Percentiles rank a stretch among this genome's conserved stretches.
phyloP scores from a whole-genome alignment of 2,113 vertebrate species.

The Phylloscopus trochiloides region DNA sequence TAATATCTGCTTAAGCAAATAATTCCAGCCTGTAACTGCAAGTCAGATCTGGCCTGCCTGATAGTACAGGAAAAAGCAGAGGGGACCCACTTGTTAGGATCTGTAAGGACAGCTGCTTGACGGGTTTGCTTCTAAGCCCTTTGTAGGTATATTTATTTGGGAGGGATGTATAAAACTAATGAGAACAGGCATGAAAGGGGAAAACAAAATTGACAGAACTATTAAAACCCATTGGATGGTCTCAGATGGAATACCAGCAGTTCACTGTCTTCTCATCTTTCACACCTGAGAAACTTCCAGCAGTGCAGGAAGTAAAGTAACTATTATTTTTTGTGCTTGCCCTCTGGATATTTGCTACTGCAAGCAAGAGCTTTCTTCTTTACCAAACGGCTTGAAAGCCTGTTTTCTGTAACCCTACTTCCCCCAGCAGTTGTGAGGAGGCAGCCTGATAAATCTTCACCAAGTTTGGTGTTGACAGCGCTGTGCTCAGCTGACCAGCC shows the following conservation, averaged over 20 bases:
- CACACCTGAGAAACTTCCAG: background rate
- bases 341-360: background rate
- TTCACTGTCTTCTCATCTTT: background rate
- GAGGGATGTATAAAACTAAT: background rate
- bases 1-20: background rate
- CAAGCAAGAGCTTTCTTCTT: background rate
- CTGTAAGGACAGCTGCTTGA: background rate
- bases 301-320: background rate
- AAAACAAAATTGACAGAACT: background rate
- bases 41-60: background rate
- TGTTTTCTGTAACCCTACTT: background rate
- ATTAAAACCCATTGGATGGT: background rate
- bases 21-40: background rate
- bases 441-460: slow-evolving; percentile 15
- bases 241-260: background rate
- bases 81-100: background rate
- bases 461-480: background rate
- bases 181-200: background rate
- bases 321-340: background rate
- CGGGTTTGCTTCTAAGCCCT: background rate
- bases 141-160: background rate
- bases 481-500: slow-evolving; percentile 34
- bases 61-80: background rate
- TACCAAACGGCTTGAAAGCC: background rate
- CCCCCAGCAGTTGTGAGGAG: background rate